Evolutionary conservation across 2,113 vertebrate genomes (phyloP).

Genomic region (Heterochromis multidens): DNA sequence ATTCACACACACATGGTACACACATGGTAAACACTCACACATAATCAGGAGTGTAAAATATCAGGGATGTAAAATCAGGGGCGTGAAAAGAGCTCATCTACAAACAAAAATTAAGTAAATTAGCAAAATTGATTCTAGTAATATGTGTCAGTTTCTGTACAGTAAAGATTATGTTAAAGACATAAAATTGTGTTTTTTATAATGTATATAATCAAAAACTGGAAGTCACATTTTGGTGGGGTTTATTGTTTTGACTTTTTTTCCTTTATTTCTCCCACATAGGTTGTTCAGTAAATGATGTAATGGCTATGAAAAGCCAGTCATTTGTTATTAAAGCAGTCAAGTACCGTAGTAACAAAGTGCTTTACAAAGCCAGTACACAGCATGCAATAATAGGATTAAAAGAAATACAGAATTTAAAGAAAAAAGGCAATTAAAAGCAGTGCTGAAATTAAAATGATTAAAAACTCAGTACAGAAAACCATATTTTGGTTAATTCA

Average conservation of each 20-base stretch:
- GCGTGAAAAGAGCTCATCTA: not conserved
- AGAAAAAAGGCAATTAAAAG: not conserved
- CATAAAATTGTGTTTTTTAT: not conserved
- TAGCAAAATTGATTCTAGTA: not conserved
- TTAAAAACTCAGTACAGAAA: no score
- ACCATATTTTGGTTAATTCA: no score
- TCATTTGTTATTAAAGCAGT: not conserved
- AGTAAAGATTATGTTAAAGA: not conserved
- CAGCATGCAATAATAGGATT: not conserved
- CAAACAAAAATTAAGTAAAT: not conserved
- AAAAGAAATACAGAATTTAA: not conserved
- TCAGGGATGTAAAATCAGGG: not conserved
- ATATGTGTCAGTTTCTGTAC: not conserved
- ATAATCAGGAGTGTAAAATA: not conserved
- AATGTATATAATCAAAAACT: not conserved
- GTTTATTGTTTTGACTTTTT: not conserved
- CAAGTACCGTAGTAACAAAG: not conserved
- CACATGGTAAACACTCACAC: not conserved
- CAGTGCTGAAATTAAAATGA: no score
- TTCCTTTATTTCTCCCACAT: not conserved
- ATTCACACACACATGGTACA: not conserved
- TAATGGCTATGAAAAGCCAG: not conserved
- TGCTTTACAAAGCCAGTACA: not conserved
- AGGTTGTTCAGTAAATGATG: not conserved
- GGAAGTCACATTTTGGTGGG: not conserved